phyloP scores from a whole-genome alignment of 2,797 vertebrate genomes.

The Chanos chanos region DNA sequence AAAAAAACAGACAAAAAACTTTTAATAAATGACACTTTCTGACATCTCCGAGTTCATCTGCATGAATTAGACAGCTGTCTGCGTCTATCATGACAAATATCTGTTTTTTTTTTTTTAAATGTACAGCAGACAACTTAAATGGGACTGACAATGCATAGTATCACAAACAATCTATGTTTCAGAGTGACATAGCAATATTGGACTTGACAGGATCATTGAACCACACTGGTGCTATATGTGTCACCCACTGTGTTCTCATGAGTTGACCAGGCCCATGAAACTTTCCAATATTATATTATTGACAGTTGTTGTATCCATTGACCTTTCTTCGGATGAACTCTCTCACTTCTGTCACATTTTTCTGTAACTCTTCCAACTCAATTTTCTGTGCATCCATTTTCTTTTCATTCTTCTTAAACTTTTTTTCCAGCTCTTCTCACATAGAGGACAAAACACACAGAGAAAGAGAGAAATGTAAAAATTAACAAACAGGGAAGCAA shows the following conservation, averaged over 20 bases:
- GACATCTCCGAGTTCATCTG: too few relatives aligned
- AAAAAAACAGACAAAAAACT: too few relatives aligned
- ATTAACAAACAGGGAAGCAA: too few relatives aligned
- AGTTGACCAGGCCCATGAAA: not conserved
- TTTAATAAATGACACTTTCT: too few relatives aligned
- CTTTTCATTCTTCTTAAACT: conserved; percentile 72
- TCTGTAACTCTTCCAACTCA: conserved; percentile 67
- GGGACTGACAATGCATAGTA: too few relatives aligned
- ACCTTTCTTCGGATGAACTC: conserved; percentile 64
- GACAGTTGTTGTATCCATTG: conserved; percentile 70
- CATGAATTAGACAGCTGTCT: too few relatives aligned
- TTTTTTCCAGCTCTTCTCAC: conserved; percentile 72
- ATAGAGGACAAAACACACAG: conserved; percentile 1
- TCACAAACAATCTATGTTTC: too few relatives aligned
- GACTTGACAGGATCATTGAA: not conserved
- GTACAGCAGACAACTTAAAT: too few relatives aligned
- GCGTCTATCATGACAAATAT: too few relatives aligned
- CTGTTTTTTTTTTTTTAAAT: too few relatives aligned
- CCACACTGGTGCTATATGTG: not conserved
- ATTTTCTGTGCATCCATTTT: conserved; percentile 68
- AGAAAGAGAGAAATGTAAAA: not conserved
- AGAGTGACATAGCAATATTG: not conserved
- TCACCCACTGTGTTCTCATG: not conserved
- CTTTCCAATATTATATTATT: conserved; percentile 37
- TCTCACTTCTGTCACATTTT: conserved; percentile 59